phyloP scores from a whole-genome alignment of 2,888 invertebrate species.

The Syrista parreyssii region DNA sequence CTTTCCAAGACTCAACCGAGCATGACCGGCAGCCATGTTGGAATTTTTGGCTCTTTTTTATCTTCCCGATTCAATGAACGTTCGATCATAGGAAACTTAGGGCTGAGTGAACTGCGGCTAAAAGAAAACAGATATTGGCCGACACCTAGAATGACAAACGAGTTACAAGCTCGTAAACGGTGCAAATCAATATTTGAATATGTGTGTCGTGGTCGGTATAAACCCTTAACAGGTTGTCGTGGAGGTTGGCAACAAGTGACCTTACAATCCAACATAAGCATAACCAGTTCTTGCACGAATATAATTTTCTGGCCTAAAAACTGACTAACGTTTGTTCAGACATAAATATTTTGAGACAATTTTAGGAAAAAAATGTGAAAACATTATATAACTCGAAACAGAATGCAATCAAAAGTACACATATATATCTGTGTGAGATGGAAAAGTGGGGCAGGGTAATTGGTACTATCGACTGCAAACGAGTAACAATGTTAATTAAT shows the following conservation, averaged over 20 bases:
- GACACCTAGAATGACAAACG: neutral
- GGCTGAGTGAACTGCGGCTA: neutral
- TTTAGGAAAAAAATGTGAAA: neutral
- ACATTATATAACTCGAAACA: neutral
- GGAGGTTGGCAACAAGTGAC: constrained; percentile 41
- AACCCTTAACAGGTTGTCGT: constrained; percentile 42
- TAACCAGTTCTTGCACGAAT: neutral
- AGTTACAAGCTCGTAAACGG: constrained; percentile 19
- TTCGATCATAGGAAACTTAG: neutral
- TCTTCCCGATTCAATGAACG: neutral
- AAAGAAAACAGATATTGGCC: neutral
- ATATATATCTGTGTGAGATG: neutral
- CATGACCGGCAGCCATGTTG: neutral
- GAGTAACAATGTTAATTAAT: neutral
- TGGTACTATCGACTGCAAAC: neutral
- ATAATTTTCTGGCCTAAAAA: neutral
- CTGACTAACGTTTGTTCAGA: neutral
- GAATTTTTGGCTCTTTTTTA: neutral
- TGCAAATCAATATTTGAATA: constrained; percentile 40
- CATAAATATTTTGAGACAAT: neutral
- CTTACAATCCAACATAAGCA: constrained; percentile 16
- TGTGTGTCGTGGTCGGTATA: constrained; percentile 32
- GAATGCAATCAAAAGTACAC: neutral
- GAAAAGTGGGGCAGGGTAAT: neutral
- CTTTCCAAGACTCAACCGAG: neutral